These are phyloP conservation scores for Diorhabda elongata DNA, from an alignment of 1,140 invertebrate species.

Conservation along the genomic window DNA sequence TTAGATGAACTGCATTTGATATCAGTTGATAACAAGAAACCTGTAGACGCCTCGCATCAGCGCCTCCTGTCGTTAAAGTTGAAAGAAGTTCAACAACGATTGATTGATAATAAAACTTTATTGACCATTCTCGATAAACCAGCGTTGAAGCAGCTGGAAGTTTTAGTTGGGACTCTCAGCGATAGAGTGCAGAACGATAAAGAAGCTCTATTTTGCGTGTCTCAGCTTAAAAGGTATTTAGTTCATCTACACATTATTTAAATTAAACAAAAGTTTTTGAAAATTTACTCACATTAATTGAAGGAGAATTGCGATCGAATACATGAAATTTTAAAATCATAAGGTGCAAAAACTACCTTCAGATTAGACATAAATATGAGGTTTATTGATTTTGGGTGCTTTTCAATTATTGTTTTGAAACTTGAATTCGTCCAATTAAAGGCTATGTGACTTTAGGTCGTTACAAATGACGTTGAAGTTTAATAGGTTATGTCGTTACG, in stretches of 20 bases:
- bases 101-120: constrained; percentile 89
- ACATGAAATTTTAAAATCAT: too few relatives aligned
- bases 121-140: constrained; percentile 79
- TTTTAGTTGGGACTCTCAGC: constrained; percentile 55
- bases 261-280: too few relatives aligned
- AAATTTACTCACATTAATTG: too few relatives aligned
- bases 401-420: too few relatives aligned
- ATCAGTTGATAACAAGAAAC: constrained; percentile 69
- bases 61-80: constrained; percentile 77
- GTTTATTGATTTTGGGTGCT: too few relatives aligned
- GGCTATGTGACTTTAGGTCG: too few relatives aligned
- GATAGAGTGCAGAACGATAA: constrained; percentile 66
- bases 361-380: too few relatives aligned
- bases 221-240: constrained; percentile 54
- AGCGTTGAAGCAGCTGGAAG: constrained; percentile 53
- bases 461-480: too few relatives aligned
- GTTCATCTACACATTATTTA: background rate
- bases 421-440: too few relatives aligned
- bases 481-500: too few relatives aligned
- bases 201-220: constrained; percentile 62
- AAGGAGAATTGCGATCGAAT: too few relatives aligned
- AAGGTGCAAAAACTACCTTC: too few relatives aligned
- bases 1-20: constrained; percentile 72
- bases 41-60: constrained; percentile 84
- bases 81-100: constrained; percentile 75